phyloP scores from a whole-genome alignment of 2,797 vertebrate genomes.

The Chelmon rostratus region DNA sequence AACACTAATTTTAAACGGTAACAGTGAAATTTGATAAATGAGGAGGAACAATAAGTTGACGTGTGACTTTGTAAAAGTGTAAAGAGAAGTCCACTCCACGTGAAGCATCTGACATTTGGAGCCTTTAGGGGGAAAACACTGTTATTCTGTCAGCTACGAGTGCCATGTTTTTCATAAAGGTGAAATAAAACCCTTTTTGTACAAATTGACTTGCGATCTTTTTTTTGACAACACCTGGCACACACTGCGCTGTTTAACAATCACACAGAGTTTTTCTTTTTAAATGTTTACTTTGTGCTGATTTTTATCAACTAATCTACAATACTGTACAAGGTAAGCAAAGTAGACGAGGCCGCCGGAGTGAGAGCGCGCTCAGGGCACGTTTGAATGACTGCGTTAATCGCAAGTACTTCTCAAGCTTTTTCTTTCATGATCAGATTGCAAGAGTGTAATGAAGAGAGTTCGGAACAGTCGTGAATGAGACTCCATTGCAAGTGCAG shows the following conservation, averaged over 20 bases:
- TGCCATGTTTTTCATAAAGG: constrained; percentile 50
- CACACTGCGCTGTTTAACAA: not conserved
- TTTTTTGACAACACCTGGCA: not conserved
- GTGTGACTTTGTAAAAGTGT: not conserved
- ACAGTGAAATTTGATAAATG: not conserved
- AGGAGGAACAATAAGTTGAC: not conserved
- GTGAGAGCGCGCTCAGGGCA: not conserved
- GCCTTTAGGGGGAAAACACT: constrained; percentile 26
- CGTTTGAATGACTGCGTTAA: constrained; percentile 28
- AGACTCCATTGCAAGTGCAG: constrained; percentile 7
- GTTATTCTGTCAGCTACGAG: constrained; percentile 37
- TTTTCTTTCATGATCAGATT: constrained; percentile 23
- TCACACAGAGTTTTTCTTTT: constrained; percentile 1
- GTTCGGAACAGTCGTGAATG: constrained; percentile 4
- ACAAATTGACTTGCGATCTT: constrained; percentile 31
- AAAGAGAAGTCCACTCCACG: not conserved
- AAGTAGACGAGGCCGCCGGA: constrained; percentile 6
- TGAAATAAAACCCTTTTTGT: constrained; percentile 52
- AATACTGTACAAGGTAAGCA: constrained; percentile 51
- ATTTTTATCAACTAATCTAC: constrained; percentile 67
- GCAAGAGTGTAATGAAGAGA: constrained; percentile 34
- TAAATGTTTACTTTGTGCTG: constrained; percentile 49
- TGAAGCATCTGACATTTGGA: constrained; percentile 22
- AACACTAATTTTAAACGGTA: not conserved
- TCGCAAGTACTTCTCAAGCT: not conserved